Conservation (phyloP, 2,888 invertebrate genomes). For the Thymelicus lineola region DNA sequence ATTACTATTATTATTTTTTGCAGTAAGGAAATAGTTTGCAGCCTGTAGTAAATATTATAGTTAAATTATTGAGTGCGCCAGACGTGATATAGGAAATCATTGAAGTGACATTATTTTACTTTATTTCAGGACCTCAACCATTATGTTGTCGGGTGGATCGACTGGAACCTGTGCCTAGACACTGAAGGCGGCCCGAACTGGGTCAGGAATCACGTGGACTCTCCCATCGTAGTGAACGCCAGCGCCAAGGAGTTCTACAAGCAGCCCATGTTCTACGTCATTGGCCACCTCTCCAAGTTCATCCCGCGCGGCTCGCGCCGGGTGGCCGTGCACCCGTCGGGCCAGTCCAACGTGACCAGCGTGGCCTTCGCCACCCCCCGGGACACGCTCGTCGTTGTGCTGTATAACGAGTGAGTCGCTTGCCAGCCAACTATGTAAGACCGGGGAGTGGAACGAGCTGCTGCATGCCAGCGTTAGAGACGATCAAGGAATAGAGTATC, state of each 20-base stretch:
- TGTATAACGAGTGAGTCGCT: conserved; percentile 64
- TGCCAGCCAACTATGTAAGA: background rate
- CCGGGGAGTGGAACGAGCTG: background rate
- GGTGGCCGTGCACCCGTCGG: conserved; percentile 40
- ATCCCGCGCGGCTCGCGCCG: conserved; percentile 84
- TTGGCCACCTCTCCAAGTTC: conserved; percentile 92
- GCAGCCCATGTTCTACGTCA: conserved; percentile 93
- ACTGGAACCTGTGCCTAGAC: conserved; percentile 94
- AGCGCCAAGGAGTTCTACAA: conserved; percentile 90
- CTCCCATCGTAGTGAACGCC: conserved; percentile 26
- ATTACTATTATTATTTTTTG: too few species aligned
- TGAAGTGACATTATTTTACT: conserved; percentile 48
- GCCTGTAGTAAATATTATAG: too few species aligned
- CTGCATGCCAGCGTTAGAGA: background rate
- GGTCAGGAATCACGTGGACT: conserved; percentile 85
- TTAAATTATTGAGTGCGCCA: too few species aligned
- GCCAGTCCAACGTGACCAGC: conserved; percentile 14
- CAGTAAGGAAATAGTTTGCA: too few species aligned
- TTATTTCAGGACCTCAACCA: conserved; percentile 86
- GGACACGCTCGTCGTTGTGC: conserved; percentile 58
- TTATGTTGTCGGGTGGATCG: conserved; percentile 92
- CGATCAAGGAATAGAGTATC: too few species aligned
- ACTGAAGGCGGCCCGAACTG: conserved; percentile 91
- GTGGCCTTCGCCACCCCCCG: conserved; percentile 59
- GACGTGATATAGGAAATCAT: too few species aligned